These are phyloP conservation scores for Bimastos eiseni DNA, from an alignment of 2,888 invertebrate species.

Conservation along the genomic window DNA sequence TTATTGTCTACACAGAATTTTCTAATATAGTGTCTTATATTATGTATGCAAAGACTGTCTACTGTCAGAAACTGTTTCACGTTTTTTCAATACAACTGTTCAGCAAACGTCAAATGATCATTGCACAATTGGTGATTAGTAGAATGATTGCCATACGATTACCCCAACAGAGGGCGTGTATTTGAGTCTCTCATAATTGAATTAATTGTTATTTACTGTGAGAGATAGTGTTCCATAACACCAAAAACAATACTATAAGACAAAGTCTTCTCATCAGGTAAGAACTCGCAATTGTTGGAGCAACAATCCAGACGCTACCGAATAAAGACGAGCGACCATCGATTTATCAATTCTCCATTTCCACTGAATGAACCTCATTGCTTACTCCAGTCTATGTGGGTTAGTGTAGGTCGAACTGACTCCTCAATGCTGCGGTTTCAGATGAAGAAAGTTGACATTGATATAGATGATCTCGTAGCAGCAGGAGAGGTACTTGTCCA, in stretches of 20 bases:
- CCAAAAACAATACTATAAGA: no score
- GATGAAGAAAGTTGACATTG: slow-evolving; percentile 3
- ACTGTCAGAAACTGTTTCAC: neutral
- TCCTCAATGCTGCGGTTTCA: no score
- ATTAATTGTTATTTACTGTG: no score
- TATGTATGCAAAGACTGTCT: neutral
- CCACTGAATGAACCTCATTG: neutral
- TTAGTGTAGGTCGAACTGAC: neutral
- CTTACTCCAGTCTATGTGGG: neutral
- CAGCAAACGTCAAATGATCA: neutral
- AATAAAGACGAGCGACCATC: no score
- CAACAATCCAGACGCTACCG: no score
- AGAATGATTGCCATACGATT: no score
- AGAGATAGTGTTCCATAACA: no score
- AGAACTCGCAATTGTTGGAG: neutral
- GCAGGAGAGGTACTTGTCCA: slow-evolving; percentile 10
- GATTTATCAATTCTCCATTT: neutral
- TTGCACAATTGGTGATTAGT: neutral
- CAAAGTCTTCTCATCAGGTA: neutral
- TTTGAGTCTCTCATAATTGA: neutral
- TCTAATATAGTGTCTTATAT: neutral
- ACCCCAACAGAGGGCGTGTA: neutral
- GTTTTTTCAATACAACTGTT: neutral
- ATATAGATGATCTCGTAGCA: slow-evolving; percentile 1
- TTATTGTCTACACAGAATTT: neutral